These are phyloP conservation scores for Agrotis puta DNA, from an alignment of 2,888 invertebrate genomes.

Conservation along the genomic window DNA sequence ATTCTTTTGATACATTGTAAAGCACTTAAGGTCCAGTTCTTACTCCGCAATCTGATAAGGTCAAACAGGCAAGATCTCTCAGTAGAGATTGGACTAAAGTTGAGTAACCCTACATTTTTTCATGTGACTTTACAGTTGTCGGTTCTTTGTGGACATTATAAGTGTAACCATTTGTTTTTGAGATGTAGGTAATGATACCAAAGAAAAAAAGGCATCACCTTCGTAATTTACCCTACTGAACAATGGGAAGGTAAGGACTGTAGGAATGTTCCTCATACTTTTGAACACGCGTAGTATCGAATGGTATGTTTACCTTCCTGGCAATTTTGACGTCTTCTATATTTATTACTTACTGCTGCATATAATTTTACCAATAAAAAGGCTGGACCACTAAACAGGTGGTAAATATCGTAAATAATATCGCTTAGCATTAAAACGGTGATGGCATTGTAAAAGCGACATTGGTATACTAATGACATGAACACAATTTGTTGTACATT, in stretches of 20 bases:
- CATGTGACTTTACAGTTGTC: not conserved
- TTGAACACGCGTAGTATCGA: not conserved
- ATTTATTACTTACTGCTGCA: slow-evolving; percentile 25
- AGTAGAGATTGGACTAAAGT: slow-evolving; percentile 20
- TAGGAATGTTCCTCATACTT: not conserved
- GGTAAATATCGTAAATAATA: slow-evolving; percentile 46
- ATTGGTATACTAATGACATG: slow-evolving; percentile 71
- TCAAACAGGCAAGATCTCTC: slow-evolving; percentile 35
- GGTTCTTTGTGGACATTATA: not conserved
- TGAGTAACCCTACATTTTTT: slow-evolving; percentile 30
- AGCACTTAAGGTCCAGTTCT: slow-evolving; percentile 37
- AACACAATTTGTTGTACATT: slow-evolving; percentile 78
- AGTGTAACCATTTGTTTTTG: not conserved
- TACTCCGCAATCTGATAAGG: slow-evolving; percentile 39
- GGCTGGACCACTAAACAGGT: slow-evolving; percentile 29
- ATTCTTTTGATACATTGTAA: slow-evolving; percentile 29
- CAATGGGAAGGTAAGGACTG: not conserved
- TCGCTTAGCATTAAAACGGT: slow-evolving; percentile 37
- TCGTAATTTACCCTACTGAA: not conserved
- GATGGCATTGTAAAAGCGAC: slow-evolving; percentile 59
- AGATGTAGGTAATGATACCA: slow-evolving; percentile 3
- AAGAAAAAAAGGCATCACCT: not conserved
- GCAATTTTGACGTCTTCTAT: slow-evolving; percentile 3
- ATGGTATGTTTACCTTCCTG: slow-evolving; percentile 10
- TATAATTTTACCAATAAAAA: slow-evolving; percentile 21